Base-by-base conservation (phyloP, 2,113 vertebrate genomes). In the Epinephelus moara region DNA sequence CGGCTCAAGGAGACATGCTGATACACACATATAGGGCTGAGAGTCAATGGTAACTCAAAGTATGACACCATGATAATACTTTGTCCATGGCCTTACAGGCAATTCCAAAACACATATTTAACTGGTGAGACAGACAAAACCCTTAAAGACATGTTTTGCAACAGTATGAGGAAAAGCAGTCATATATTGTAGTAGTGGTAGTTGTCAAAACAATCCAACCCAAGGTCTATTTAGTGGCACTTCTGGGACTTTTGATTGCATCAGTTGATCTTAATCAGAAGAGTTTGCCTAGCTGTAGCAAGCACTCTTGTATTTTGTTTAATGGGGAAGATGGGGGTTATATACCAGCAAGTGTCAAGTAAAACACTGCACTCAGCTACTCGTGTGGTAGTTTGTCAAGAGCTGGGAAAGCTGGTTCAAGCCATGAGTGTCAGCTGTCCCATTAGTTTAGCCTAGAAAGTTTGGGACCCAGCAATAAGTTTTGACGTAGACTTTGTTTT, bases 61-160 rank as follows among this genome's bases (percentile, higher is more conserved):
- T 67, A 42, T 52, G 49, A 72, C 63, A 21, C 12, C 49, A 37
- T 67, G 21, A 40, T 7, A 45, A 45, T 53, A 78, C 75, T 68
- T 79, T 72, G 45, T 53, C 13, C n/a, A 33, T 40, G n/a, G 17
- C 12, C 11, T 33, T 12, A 66, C 6, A 25, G 13, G n/a, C 2
- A 21, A 61, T 27, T 68, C 15, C 21, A 6, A 75, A 59, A 70
- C 3, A 68, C 3, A 17, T 8, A 10, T 83, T 56, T 33, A 27
- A 47, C 15, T 42, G 53, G n/a, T 64, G 27, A 17, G 10, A 70
- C 2, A 23, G 0, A 37, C 12, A 49, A 4, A 63, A 40, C 0
- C 10, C 11, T 18, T 8, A 37, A 23, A 55, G 19, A 21, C 4
- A 42, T 12, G 4, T 25, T 40, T 59, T 14, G 23, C 23, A 42